Percentiles rank a stretch among this genome's conserved stretches.
Conservation (phyloP, 1,140 invertebrate genomes). For the Eulimnadia texana region DNA sequence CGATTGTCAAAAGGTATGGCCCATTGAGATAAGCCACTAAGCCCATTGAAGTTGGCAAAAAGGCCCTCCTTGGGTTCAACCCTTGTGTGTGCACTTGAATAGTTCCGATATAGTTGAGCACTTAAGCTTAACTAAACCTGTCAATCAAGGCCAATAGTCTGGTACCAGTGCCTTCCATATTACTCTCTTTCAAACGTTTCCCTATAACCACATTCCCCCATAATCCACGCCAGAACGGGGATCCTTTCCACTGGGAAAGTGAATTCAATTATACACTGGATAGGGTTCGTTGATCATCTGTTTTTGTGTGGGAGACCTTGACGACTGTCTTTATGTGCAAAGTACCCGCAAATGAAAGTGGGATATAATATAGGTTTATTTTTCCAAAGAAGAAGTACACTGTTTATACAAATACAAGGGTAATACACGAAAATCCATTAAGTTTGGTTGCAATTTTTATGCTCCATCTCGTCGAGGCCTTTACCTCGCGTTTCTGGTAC, state of each 20-base stretch:
- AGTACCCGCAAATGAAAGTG: too few species aligned
- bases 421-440: background rate
- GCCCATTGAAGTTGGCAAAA: background rate
- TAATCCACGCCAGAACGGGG: background rate
- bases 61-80: too few species aligned
- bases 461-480: slow-evolving; percentile 64
- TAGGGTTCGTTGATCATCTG: background rate
- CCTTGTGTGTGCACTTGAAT: background rate
- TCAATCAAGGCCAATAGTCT: background rate
- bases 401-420: background rate
- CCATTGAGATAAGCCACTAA: background rate
- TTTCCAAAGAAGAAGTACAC: background rate
- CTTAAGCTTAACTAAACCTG: background rate
- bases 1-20: background rate
- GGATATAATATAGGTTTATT: too few species aligned
- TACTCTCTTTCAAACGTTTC: background rate
- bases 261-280: too few species aligned
- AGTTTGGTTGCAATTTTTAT: background rate
- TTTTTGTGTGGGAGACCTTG: too few species aligned
- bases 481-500: slow-evolving; percentile 82
- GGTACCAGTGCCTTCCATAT: background rate
- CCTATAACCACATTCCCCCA: background rate
- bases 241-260: too few species aligned
- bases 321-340: too few species aligned
- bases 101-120: background rate